Percentiles rank a stretch among this genome's conserved stretches.
Conservation (phyloP, 2,113 vertebrate genomes). For the Brachypteracias leptosomus region DNA sequence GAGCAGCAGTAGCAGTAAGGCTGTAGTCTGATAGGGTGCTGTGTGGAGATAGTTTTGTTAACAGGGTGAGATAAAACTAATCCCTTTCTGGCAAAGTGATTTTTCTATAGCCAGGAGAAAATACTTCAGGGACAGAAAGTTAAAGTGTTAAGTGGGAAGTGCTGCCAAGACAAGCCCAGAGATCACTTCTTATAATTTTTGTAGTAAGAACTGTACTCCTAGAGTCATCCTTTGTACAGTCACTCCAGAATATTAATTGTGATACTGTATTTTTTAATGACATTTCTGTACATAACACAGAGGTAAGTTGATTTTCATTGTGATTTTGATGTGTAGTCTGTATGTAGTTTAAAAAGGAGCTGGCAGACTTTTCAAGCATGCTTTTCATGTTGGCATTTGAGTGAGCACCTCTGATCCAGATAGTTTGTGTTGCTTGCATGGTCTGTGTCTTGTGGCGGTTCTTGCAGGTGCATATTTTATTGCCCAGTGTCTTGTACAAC, state of each 20-base stretch:
- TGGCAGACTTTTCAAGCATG: background rate
- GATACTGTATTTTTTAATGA: background rate
- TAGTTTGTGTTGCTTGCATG: conserved; percentile 5
- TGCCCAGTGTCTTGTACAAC: conserved; percentile 24
- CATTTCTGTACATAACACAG: background rate
- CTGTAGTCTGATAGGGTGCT: background rate
- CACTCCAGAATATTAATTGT: background rate
- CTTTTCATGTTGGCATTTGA: background rate
- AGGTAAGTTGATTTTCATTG: background rate
- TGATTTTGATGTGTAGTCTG: background rate
- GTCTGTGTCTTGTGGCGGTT: conserved; percentile 19
- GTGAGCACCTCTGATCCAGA: background rate
- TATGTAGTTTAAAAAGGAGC: background rate
- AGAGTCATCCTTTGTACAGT: background rate
- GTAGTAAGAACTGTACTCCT: background rate
- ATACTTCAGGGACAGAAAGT: background rate
- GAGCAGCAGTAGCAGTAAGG: background rate
- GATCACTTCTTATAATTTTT: background rate
- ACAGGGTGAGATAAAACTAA: background rate
- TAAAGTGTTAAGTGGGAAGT: background rate
- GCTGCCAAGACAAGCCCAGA: conserved; percentile 23
- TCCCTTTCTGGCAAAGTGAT: background rate
- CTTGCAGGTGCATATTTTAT: conserved; percentile 7
- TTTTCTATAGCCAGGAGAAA: conserved; percentile 11
- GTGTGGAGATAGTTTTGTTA: background rate